Evolutionary conservation across 2,888 invertebrate species (phyloP).

Genomic region (Acrobasis suavella): DNA sequence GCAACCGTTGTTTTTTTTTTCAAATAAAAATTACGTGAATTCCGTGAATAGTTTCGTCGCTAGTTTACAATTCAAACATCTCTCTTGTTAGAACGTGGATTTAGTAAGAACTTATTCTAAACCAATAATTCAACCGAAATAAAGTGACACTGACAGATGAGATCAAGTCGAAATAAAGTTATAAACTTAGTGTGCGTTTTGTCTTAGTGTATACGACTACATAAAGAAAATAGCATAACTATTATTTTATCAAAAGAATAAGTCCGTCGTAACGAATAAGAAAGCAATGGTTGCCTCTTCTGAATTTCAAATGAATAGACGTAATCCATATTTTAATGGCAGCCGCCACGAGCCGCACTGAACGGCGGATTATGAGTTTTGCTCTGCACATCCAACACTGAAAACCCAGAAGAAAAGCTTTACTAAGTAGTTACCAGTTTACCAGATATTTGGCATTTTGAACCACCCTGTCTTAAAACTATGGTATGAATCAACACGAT

Average conservation of each 20-base stretch:
- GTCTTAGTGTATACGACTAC: neutral
- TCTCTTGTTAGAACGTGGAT: too few species aligned
- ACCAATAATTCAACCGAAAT: too few species aligned
- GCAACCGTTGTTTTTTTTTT: too few species aligned
- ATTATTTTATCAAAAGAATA: conserved; percentile 34
- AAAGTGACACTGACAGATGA: too few species aligned
- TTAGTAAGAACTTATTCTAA: too few species aligned
- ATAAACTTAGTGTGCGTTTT: too few species aligned
- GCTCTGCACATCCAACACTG: conserved; percentile 38
- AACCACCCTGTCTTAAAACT: neutral
- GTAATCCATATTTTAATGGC: conserved; percentile 60
- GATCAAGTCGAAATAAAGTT: too few species aligned
- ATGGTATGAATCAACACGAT: neutral
- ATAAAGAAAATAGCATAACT: conserved; percentile 17
- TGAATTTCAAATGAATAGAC: conserved; percentile 64
- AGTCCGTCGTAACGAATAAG: conserved; percentile 51
- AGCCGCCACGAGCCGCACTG: conserved; percentile 42
- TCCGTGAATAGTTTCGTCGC: too few species aligned
- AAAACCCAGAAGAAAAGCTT: conserved; percentile 41
- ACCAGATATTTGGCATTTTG: conserved; percentile 7
- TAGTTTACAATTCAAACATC: too few species aligned
- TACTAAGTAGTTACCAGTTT: conserved; percentile 13
- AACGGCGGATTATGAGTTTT: conserved; percentile 47
- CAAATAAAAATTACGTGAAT: too few species aligned
- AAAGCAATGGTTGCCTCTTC: conserved; percentile 55